These are phyloP conservation scores for Cerceris ruficornis DNA, from an alignment of 2,888 invertebrate genomes.

Conservation along the genomic window DNA sequence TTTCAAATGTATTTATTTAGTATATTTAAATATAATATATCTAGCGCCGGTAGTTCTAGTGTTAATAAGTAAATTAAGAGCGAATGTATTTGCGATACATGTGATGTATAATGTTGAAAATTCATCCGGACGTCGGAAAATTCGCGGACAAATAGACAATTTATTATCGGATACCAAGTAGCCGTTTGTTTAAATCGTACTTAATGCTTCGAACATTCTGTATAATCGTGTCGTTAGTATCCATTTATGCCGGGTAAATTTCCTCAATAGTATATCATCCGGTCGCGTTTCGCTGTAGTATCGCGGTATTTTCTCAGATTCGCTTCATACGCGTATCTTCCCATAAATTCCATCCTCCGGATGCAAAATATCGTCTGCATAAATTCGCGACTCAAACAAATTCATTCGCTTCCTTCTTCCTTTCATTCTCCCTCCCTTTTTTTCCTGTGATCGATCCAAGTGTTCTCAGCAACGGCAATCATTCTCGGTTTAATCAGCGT, in stretches of 20 bases:
- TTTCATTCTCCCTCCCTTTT: background rate
- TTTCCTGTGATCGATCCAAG: background rate
- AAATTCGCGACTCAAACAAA: background rate
- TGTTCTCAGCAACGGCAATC: background rate
- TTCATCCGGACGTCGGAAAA: no score
- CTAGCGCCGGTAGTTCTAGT: no score
- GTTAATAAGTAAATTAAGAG: no score
- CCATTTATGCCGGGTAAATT: no score
- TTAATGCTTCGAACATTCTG: no score
- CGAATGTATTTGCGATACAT: no score
- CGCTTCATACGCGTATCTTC: background rate
- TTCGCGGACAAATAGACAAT: background rate
- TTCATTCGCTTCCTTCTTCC: background rate
- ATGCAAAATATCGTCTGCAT: background rate
- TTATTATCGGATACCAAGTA: no score
- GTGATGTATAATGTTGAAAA: no score
- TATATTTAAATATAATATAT: no score
- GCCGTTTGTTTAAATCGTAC: no score
- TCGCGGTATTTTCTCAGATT: conserved; percentile 2
- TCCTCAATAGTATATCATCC: background rate
- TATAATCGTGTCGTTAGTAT: no score
- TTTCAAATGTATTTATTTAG: no score
- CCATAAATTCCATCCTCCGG: background rate
- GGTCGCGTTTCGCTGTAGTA: background rate
- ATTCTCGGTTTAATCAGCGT: background rate